Base-by-base conservation (phyloP, 2,113 vertebrate species). In the Triplophysa rosa region DNA sequence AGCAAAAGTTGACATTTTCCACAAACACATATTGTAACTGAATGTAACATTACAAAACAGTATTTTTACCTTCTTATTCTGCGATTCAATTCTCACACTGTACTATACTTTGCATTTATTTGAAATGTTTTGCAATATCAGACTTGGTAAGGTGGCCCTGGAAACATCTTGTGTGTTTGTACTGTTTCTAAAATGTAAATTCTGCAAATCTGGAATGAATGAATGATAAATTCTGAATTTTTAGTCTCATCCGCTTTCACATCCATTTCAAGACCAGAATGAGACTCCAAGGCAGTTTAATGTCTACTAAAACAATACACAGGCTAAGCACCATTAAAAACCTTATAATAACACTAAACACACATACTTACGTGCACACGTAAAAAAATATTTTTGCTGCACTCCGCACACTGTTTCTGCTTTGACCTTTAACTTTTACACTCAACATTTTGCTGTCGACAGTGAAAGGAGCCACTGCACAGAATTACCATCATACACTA, bases 351-450 rank as follows among this genome's bases (percentile, higher is more conserved):
- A 47, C 71, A 63, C 21, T 26, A 19, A 74, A 74, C 71, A 74
- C 69, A 37, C 69, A 16, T 33, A 73, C 56, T 61, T 19, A 40
- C 13, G 33, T 26, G 56, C 37, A 24, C 70, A 61, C n/a, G 37
- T 6, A 49, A 19, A 47, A 29, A 52, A 65, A 19, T 42, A 65
- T 65, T 65, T 24, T 54, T 33, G 42, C 73, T 29, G 45, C 26
- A 52, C 11, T 6, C 24, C 73, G 49, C 26, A 65, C 19, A 54
- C 54, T 61, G 29, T 58, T 42, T 21, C 14, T 68, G 16, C 47
- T 74, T 40, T 74, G 71, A 63, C 71, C 37, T 74, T 74, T 62
- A 74, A 74, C 71, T 14, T 19, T 62, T 76, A 52, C 17, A 21
- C 61, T 76, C 42, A 64, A 49, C 73, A 52, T 65, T 76, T 45